phyloP scores from a whole-genome alignment of 2,797 vertebrate species.

The Liparis tanakae region DNA sequence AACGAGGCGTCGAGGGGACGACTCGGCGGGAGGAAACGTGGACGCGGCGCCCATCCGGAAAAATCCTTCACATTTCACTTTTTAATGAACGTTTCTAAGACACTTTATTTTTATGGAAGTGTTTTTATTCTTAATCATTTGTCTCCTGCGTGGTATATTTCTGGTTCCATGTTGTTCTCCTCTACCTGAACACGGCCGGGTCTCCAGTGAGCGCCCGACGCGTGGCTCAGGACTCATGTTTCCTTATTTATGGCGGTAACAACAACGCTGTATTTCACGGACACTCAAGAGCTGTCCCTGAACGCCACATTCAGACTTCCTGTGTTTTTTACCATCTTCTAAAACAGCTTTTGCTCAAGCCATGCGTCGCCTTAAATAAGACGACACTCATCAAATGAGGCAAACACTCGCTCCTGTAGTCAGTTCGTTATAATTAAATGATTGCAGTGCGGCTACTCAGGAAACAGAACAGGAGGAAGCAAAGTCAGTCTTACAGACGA shows the following conservation, averaged over 20 bases:
- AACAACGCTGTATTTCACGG: neutral
- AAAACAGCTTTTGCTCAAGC: conserved; percentile 9
- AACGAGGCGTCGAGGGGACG: neutral
- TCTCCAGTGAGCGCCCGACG: conserved; percentile 62
- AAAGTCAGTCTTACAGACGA: too few species aligned
- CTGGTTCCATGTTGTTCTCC: neutral
- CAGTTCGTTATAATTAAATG: conserved; percentile 10
- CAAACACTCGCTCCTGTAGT: neutral
- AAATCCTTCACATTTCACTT: conserved; percentile 3
- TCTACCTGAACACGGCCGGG: conserved; percentile 24
- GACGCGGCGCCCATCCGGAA: neutral
- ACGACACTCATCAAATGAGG: conserved; percentile 21
- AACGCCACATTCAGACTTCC: neutral
- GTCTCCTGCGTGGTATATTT: neutral
- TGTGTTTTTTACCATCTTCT: conserved; percentile 5
- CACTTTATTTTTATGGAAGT: neutral
- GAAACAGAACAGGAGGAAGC: too few species aligned
- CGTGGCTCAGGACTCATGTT: conserved; percentile 28
- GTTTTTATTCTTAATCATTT: neutral
- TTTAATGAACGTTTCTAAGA: neutral
- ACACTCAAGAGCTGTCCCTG: neutral
- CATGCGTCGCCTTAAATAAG: neutral
- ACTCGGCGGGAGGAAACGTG: neutral
- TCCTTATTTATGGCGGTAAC: conserved; percentile 10
- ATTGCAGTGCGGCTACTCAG: too few species aligned